These are phyloP conservation scores for Andrena bicolor DNA, from an alignment of 2,888 invertebrate genomes.

Conservation along the genomic window DNA sequence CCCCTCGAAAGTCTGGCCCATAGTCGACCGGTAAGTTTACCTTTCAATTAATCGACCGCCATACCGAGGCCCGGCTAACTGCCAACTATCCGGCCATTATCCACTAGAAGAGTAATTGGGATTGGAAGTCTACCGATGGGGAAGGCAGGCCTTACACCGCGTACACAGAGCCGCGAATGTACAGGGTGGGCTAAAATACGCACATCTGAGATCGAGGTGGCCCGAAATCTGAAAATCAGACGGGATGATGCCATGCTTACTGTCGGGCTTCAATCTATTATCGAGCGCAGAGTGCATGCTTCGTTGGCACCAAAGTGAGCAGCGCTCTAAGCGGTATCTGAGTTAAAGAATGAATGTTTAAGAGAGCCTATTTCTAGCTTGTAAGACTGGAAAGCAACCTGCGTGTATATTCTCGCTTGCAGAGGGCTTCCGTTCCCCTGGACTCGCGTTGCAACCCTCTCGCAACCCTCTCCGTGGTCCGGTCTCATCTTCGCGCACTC, in stretches of 20 bases:
- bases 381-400: conserved; percentile 22
- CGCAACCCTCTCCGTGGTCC: conserved; percentile 6
- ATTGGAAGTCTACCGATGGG: conserved; percentile 73
- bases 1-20: conserved; percentile 81
- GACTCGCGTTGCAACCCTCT: not conserved
- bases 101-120: conserved; percentile 83
- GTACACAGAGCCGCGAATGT: conserved; percentile 33
- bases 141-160: conserved; percentile 50
- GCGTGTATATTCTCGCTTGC: conserved; percentile 21
- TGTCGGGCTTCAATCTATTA: no score
- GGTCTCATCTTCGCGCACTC: not conserved
- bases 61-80: conserved; percentile 78
- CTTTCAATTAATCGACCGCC: conserved; percentile 83
- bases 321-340: no score
- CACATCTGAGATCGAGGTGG: not conserved
- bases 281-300: no score
- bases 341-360: no score
- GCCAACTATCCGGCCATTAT: conserved; percentile 82
- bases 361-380: not conserved
- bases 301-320: no score
- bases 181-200: not conserved
- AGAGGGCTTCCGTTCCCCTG: conserved; percentile 15
- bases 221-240: not conserved
- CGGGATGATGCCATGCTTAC: no score
- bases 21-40: conserved; percentile 82